Evolutionary conservation across 2,797 vertebrate species (phyloP), one percentile per base, ranked within the genome.

Genomic region (Malurus splendens): DNA sequence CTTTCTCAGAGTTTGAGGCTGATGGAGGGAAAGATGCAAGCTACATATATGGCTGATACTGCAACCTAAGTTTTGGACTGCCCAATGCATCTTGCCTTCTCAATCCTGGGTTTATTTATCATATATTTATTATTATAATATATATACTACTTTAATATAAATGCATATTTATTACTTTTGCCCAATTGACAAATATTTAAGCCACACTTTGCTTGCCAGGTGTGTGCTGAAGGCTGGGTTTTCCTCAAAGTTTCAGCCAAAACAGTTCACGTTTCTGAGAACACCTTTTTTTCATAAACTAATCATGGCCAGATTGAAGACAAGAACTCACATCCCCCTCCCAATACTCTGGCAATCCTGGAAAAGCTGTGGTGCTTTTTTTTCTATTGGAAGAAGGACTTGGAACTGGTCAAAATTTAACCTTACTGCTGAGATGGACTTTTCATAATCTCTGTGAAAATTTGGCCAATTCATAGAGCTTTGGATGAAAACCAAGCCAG

Each of bases 401-500:
- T 93, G 86, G 57, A 92, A 80, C 30, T 12, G 50, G 42, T 82
- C 38, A 89, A 81, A 89, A 79, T 56, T 30, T 73, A 83, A 64
- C 60, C 67, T 67, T 62, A 44, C 12, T 74, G 72, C 76, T 86
- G 78, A 83, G 78, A 82, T 19, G 48, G 66, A 52, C 28, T 66
- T 94, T 64, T 68, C 82, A 50, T 79, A 60, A 30, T 90, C 32
- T 88, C 54, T 19, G 32, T 44, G 54, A 82, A 92, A 92, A 74
- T 76, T 61, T 92, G 87, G 83, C 71, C 67, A 86, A 76, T 78
- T 94, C 56, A n/a, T 56, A 71, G 70, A 57, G 60, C 32, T 91
- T 82, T 92, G 91, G 83, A 79, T 67, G 56, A 61, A 88, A 91
- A 2, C 18, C 92, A 94, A 81, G 78, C 59, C 92, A 94, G 82